Conservation (phyloP, 2,888 invertebrate species). For the Corythucha ciliata region DNA sequence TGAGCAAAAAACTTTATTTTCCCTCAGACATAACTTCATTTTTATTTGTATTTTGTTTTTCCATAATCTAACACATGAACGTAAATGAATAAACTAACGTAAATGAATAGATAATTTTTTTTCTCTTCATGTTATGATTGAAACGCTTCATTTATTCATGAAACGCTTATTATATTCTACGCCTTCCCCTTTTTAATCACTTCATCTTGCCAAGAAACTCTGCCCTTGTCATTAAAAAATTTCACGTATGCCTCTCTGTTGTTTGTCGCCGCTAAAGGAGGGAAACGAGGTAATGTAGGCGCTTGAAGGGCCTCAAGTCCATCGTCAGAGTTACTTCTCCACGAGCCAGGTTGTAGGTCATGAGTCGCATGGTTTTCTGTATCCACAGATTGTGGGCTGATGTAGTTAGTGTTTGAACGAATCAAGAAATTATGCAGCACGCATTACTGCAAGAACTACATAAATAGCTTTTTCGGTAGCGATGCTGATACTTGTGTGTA, state of each 20-base stretch:
- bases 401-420: constrained; percentile 8
- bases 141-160: too few relatives aligned
- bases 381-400: constrained; percentile 10
- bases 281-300: neutral
- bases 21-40: too few relatives aligned
- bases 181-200: constrained; percentile 1
- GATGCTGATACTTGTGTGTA: constrained; percentile 24
- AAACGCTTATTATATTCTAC: too few relatives aligned
- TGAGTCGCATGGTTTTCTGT: constrained; percentile 12
- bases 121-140: too few relatives aligned
- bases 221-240: constrained; percentile 2
- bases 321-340: neutral
- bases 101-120: too few relatives aligned
- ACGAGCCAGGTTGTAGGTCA: constrained; percentile 2
- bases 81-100: too few relatives aligned
- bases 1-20: too few relatives aligned
- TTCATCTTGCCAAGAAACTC: constrained; percentile 1
- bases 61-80: too few relatives aligned
- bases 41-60: too few relatives aligned
- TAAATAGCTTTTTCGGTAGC: constrained; percentile 20
- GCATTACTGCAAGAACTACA: constrained; percentile 24
- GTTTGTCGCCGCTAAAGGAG: constrained; percentile 1
- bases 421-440: constrained; percentile 11
- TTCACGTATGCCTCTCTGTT: neutral
- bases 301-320: neutral